Base-by-base conservation (phyloP, 2,888 invertebrate species). In the Lasioglossum figueresi region DNA sequence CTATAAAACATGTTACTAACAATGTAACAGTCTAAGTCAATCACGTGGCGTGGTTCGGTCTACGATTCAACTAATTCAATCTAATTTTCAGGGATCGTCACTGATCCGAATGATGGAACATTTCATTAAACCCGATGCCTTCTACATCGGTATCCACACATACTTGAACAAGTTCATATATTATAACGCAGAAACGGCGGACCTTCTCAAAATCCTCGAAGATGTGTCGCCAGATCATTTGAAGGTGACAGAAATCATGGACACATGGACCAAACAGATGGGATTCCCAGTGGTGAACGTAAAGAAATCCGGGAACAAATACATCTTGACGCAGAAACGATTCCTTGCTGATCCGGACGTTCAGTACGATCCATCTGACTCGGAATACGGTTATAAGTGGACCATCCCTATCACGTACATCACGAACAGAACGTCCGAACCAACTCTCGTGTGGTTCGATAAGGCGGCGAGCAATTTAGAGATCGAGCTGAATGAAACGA, bases 231-330 rank as follows among this genome's bases (percentile, higher is more conserved):
- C 95, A 59, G 95, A 94, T 23, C 94, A 95, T 79, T 95, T 97
- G 8, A 96, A 96, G 92, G 93, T 97, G 5, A 95, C 95, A 91
- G 96, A 94, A 66, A 96, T 98, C 83, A 98, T 99, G 98, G 97
- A 98, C 92, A 98, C 98, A 0, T 99, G 98, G 98, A 98, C 98
- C 0, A 96, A 96, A 68, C 98, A 99, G 95, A 98, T 97, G 97
- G 99, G 99, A 0, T 97, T 97, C 91, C 99, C 99, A 0, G 96
- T 98, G 0, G 95, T 99, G 4, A 96, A 95, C 1, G 97, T 98
- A 1, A 93, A 93, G 0, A 95, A 95, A 75, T 93, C 92, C 79
- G 95, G 94, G 12, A 95, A 96, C 63, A 95, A 95, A 0, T 97
- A 96, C 86, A 95, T 95, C 6, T 95, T 98, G 5, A 97, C 96